A percentile compares a stretch with the other conserved stretches of the same genome.
Evolutionary conservation across 2,888 invertebrate genomes (phyloP).

Genomic region (Nomada fucata): DNA sequence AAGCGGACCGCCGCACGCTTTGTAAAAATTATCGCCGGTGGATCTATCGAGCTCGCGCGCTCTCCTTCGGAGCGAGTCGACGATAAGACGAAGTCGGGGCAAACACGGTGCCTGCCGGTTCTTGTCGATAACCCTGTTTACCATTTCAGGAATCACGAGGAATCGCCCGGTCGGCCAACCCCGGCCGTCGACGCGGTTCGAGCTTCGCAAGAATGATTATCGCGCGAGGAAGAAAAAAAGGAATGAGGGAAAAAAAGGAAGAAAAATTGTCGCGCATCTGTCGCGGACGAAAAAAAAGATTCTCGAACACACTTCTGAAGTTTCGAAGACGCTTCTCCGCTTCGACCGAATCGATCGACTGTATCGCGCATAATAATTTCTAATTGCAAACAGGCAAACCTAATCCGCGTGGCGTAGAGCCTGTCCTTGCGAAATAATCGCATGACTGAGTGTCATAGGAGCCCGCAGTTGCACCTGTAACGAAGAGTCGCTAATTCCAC

Average conservation of each 20-base stretch:
- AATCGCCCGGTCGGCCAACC: slow-evolving; percentile 17
- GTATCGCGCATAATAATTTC: neutral
- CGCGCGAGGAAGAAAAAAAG: neutral
- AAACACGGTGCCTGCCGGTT: slow-evolving; percentile 45
- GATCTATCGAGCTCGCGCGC: slow-evolving; percentile 31
- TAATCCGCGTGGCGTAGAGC: slow-evolving; percentile 5
- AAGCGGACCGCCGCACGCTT: slow-evolving; percentile 10
- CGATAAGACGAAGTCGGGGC: slow-evolving; percentile 41
- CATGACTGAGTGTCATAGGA: slow-evolving; percentile 1
- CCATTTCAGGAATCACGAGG: slow-evolving; percentile 18
- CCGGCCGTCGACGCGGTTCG: neutral
- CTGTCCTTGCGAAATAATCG: slow-evolving; percentile 11
- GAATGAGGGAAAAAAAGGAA: neutral
- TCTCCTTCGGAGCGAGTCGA: neutral
- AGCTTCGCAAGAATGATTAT: neutral
- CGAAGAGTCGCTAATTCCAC: neutral
- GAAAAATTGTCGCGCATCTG: neutral
- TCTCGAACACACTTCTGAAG: neutral
- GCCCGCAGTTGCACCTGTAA: neutral
- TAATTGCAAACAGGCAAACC: neutral
- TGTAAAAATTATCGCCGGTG: slow-evolving; percentile 12
- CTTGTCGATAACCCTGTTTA: slow-evolving; percentile 60
- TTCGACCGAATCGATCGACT: neutral
- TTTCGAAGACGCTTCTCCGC: no score
- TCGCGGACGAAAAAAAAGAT: no score